These are phyloP conservation scores for Lordiphosa mommai DNA, from an alignment of 1,140 invertebrate species.

Conservation along the genomic window DNA sequence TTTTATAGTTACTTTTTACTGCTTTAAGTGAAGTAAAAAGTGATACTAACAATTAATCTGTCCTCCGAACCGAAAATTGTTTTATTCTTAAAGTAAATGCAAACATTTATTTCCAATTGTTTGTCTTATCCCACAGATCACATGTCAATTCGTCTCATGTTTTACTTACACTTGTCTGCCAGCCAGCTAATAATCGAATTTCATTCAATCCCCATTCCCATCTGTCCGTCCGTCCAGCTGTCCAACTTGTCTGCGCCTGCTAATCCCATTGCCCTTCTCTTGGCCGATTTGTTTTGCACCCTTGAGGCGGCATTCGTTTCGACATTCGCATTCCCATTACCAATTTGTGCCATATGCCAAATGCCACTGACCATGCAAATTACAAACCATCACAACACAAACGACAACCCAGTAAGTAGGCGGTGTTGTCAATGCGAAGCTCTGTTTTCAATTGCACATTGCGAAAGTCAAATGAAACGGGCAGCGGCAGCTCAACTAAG, in stretches of 20 bases:
- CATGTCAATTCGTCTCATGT: slow-evolving; percentile 31
- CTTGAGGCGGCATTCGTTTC: no score
- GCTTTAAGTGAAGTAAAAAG: no score
- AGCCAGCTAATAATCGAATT: slow-evolving; percentile 60
- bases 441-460: no score
- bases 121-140: slow-evolving; percentile 6
- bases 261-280: slow-evolving; percentile 9
- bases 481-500: slow-evolving; percentile 24
- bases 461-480: slow-evolving; percentile 3
- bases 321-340: no score
- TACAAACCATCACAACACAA: slow-evolving; percentile 5
- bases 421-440: not conserved
- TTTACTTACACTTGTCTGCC: slow-evolving; percentile 20
- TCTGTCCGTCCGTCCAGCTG: slow-evolving; percentile 24
- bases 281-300: not conserved
- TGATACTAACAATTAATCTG: no score
- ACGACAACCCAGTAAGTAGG: no score
- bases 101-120: slow-evolving; percentile 5
- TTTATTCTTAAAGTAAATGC: no score
- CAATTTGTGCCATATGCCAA: not conserved
- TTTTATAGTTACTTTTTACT: no score
- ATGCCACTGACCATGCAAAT: slow-evolving; percentile 30
- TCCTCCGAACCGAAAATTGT: no score
- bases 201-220: slow-evolving; percentile 4
- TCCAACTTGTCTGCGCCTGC: not conserved